These are phyloP conservation scores for Stenchaetothrips biformis DNA, from an alignment of 2,888 invertebrate species.

Conservation along the genomic window DNA sequence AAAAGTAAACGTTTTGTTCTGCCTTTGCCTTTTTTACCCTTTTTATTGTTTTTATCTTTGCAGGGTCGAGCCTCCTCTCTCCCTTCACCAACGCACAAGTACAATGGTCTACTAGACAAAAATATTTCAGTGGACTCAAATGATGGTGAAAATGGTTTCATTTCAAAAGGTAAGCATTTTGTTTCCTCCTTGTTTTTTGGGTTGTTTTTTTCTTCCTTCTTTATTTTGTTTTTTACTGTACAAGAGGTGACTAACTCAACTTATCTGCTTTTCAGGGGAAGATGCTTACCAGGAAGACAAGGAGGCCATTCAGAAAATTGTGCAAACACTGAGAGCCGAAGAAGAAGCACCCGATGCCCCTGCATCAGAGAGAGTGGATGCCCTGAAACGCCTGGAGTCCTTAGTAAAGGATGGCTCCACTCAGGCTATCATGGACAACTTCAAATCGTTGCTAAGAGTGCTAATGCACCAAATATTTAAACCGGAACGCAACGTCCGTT, in stretches of 20 bases:
- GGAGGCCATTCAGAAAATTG: constrained; percentile 39
- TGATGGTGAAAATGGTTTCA: constrained; percentile 13
- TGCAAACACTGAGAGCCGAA: constrained; percentile 38
- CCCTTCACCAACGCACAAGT: constrained; percentile 46
- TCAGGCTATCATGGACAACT: constrained; percentile 52
- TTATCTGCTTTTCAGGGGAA: constrained; percentile 18
- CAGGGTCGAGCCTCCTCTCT: constrained; percentile 48
- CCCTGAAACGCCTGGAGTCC: constrained; percentile 35
- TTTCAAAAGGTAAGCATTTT: constrained; percentile 27
- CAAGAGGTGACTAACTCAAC: background rate
- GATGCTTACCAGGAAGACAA: constrained; percentile 37
- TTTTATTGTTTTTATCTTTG: background rate
- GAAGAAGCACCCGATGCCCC: constrained; percentile 34
- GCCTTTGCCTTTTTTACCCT: too few species aligned
- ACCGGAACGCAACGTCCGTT: constrained; percentile 42
- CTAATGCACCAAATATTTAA: constrained; percentile 14
- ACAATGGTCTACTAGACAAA: constrained; percentile 26
- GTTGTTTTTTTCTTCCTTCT: constrained; percentile 17
- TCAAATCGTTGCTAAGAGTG: constrained; percentile 40
- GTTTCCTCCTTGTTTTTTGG: constrained; percentile 27
- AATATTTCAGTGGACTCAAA: background rate
- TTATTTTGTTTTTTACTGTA: constrained; percentile 10
- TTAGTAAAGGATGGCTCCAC: constrained; percentile 47
- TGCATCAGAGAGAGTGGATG: constrained; percentile 36
- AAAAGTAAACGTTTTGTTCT: background rate